phyloP scores from a whole-genome alignment of 2,797 vertebrate species.

The Linurgus olivaceus region DNA sequence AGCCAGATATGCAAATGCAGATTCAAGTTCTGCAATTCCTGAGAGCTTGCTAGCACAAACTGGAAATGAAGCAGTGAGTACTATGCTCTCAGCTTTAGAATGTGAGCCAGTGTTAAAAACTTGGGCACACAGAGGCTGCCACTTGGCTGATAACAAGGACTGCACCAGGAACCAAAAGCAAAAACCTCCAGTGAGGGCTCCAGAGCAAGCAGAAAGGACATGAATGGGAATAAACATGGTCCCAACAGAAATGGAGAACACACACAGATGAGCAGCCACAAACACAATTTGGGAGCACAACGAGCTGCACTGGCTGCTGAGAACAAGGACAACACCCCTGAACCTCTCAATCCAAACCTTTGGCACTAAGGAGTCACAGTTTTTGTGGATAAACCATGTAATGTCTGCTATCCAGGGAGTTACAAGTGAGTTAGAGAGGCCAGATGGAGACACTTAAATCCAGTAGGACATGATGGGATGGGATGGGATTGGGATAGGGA shows the following conservation, averaged over 20 bases:
- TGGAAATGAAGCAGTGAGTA: background rate
- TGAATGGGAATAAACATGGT: background rate
- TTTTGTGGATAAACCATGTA: background rate
- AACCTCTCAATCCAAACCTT: background rate
- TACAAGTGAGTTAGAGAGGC: fast-evolving
- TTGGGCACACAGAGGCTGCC: background rate
- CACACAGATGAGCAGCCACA: background rate
- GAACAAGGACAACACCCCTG: background rate
- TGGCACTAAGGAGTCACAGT: background rate
- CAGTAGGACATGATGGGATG: background rate
- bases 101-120: background rate
- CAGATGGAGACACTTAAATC: background rate
- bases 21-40: background rate
- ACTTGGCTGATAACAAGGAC: background rate
- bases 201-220: background rate
- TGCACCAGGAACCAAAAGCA: background rate
- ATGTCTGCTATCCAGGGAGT: background rate
- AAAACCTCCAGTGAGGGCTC: background rate
- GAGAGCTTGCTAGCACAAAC: background rate
- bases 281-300: background rate
- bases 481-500: background rate
- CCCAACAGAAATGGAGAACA: background rate
- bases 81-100: background rate
- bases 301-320: background rate
- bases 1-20: constrained; percentile 34